Evolutionary conservation across 37 sponge, comb jelly and placozoan species (phyloP).

Genomic region (Oscarella lobularis): DNA sequence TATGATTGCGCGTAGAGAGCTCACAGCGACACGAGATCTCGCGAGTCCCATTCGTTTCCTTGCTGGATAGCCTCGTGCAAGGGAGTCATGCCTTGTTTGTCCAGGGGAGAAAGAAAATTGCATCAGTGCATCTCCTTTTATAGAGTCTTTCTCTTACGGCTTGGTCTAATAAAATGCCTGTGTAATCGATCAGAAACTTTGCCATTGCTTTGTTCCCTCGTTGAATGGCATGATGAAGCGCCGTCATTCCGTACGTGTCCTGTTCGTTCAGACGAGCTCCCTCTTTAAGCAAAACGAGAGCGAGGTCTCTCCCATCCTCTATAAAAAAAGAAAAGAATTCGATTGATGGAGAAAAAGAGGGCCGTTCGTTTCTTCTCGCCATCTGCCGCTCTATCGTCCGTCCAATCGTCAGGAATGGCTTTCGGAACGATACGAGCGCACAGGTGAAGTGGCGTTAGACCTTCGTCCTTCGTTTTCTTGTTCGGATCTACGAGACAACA

Average conservation of each 20-base stretch:
- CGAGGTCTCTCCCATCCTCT: too few species aligned
- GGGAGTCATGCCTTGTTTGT: neutral
- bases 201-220: neutral
- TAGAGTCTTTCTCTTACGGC: too few species aligned
- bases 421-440: neutral
- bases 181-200: too few species aligned
- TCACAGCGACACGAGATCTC: neutral
- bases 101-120: neutral
- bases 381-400: too few species aligned
- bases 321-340: too few species aligned
- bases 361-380: too few species aligned
- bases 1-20: neutral
- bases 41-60: neutral
- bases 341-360: too few species aligned
- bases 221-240: conserved; percentile 3
- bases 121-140: too few species aligned
- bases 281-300: neutral
- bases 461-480: neutral
- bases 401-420: too few species aligned
- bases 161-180: too few species aligned
- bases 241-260: conserved; percentile 2
- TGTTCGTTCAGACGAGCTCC: neutral
- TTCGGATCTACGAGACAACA: too few species aligned
- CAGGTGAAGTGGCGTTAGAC: neutral
- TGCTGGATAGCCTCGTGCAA: conserved; percentile 2